Percentiles rank a stretch among this genome's conserved stretches.
Conservation (phyloP, 2,113 vertebrate species). For the Saguinus midas region DNA sequence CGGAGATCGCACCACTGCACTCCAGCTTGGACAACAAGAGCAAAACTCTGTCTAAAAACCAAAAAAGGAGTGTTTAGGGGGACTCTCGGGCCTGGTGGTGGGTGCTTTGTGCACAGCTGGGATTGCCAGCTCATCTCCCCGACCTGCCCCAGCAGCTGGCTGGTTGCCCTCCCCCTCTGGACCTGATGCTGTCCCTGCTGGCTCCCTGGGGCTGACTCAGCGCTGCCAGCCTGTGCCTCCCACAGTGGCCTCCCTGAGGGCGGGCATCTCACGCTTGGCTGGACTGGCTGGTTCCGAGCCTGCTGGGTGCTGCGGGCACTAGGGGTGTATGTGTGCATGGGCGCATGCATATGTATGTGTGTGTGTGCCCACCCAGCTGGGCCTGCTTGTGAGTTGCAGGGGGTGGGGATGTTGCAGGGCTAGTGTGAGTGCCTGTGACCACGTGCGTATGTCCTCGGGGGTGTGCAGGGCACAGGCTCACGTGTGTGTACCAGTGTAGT, state of each 20-base stretch:
- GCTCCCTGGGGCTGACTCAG: slow-evolving; percentile 59
- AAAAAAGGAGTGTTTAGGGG: no score
- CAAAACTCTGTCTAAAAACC: no score
- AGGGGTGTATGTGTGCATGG: not conserved
- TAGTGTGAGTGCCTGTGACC: not conserved
- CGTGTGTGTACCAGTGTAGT: not conserved
- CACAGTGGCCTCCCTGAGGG: not conserved
- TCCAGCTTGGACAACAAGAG: no score
- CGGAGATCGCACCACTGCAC: no score
- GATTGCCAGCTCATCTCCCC: not conserved
- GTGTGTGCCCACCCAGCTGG: not conserved
- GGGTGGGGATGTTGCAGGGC: not conserved
- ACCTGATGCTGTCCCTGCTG: not conserved
- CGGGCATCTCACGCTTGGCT: slow-evolving; percentile 51
- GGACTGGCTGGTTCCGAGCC: slow-evolving; percentile 35
- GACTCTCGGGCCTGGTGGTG: accelerated
- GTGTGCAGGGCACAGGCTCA: not conserved
- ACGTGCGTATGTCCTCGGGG: not conserved
- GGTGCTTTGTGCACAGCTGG: no score
- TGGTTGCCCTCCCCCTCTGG: not conserved
- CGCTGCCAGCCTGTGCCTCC: not conserved
- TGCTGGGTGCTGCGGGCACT: slow-evolving; percentile 53
- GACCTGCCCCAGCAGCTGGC: not conserved
- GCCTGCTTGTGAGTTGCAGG: not conserved
- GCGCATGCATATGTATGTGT: not conserved